Evolutionary conservation across 2,797 vertebrate species (phyloP).

Genomic region (Xerus rutilus): DNA sequence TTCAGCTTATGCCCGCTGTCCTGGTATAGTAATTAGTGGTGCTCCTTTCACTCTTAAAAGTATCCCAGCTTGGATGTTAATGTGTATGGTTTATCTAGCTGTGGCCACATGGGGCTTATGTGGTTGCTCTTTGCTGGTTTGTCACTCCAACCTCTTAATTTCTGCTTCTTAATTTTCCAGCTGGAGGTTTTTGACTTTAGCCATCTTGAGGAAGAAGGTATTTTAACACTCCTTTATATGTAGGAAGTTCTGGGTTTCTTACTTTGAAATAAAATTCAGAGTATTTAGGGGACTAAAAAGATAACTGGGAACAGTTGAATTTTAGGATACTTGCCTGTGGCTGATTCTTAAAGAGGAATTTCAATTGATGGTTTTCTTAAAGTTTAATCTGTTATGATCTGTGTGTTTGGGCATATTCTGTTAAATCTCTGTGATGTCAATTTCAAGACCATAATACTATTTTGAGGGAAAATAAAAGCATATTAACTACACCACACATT

Average conservation of each 20-base stretch:
- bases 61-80: background rate
- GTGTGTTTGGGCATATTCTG: conserved; percentile 42
- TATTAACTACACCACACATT: conserved; percentile 36
- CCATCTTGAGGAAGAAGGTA: conserved; percentile 57
- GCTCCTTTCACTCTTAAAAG: background rate
- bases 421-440: conserved; percentile 66
- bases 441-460: conserved; percentile 64
- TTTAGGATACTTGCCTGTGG: conserved; percentile 67
- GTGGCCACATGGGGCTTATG: background rate
- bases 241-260: conserved; percentile 57
- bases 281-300: conserved; percentile 65
- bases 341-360: conserved; percentile 70
- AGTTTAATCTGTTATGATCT: conserved; percentile 70
- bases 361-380: conserved; percentile 58
- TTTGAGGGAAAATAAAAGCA: conserved; percentile 28
- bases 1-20: background rate
- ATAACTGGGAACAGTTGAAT: conserved; percentile 60
- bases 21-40: background rate
- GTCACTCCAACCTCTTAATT: conserved; percentile 30
- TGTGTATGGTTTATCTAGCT: background rate
- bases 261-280: conserved; percentile 68
- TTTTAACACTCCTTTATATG: conserved; percentile 51
- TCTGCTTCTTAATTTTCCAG: conserved; percentile 46
- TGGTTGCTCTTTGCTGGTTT: conserved; percentile 41
- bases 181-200: conserved; percentile 28